Evolutionary conservation across 1,140 invertebrate genomes (phyloP).

Genomic region (Eupristina koningsbergeri): DNA sequence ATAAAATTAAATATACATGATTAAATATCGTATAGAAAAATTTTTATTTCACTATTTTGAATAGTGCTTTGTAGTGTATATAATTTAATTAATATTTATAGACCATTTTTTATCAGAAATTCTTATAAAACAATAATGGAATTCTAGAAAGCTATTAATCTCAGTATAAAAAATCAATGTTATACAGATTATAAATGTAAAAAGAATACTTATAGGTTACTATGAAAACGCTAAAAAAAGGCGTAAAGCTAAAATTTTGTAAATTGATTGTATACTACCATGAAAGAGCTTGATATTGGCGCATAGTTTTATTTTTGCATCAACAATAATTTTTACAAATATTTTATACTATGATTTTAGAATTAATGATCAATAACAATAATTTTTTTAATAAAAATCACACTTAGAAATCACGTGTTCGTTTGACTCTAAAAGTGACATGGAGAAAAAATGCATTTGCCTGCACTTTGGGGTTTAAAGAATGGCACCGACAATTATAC

Average conservation of each 20-base stretch:
- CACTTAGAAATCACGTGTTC: conserved; percentile 39
- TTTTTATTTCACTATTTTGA: neutral
- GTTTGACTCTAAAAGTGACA: conserved; percentile 21
- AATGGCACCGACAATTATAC: conserved; percentile 36
- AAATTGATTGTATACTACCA: conserved; percentile 37
- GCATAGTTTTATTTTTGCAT: conserved; percentile 52
- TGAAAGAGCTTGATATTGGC: conserved; percentile 45
- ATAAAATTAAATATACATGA: conserved; percentile 12
- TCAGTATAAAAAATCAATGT: conserved; percentile 64
- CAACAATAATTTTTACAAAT: conserved; percentile 50
- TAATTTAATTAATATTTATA: conserved; percentile 51
- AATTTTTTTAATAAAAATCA: conserved; percentile 27
- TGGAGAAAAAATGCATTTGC: conserved; percentile 7
- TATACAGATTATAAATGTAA: conserved; percentile 70
- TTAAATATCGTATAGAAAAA: conserved; percentile 1
- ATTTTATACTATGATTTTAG: conserved; percentile 42
- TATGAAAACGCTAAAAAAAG: conserved; percentile 56
- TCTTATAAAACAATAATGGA: conserved; percentile 68
- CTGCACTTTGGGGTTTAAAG: neutral
- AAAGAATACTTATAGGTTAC: conserved; percentile 68
- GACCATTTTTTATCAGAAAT: conserved; percentile 56
- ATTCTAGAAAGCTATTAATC: conserved; percentile 68
- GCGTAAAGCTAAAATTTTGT: conserved; percentile 36
- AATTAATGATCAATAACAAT: conserved; percentile 47
- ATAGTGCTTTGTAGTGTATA: neutral